Conservation (phyloP, 2,797 vertebrate genomes). For the Stomatorhinus walkeri region DNA sequence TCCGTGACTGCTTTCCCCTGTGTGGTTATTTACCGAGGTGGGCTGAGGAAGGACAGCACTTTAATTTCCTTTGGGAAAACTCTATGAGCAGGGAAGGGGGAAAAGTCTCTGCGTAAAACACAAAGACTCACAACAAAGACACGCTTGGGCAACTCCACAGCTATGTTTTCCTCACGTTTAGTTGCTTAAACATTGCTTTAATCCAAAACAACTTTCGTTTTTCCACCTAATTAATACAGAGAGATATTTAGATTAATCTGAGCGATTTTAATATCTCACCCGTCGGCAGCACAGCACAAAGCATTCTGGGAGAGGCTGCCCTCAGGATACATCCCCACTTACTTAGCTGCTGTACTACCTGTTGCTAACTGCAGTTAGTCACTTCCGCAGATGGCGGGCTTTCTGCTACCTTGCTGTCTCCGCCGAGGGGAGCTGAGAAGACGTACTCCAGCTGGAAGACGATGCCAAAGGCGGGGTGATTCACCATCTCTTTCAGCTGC, state of each 20-base stretch:
- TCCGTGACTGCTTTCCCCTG: slow-evolving; percentile 16
- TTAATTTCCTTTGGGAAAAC: slow-evolving; percentile 50
- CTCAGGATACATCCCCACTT: not conserved
- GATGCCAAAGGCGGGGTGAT: slow-evolving; percentile 61
- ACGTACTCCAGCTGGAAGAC: slow-evolving; percentile 86
- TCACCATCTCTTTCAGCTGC: slow-evolving; percentile 71
- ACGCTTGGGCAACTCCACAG: not conserved
- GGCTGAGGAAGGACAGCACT: slow-evolving; percentile 39
- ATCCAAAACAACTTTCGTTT: not conserved
- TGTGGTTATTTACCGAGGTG: slow-evolving; percentile 43
- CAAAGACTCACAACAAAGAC: not conserved
- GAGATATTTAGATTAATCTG: not conserved
- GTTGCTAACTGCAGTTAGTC: slow-evolving; percentile 3
- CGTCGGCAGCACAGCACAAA: not conserved
- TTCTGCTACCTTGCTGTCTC: slow-evolving; percentile 63
- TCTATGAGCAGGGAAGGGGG: slow-evolving; percentile 1
- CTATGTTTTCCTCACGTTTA: not conserved
- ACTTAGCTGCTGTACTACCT: not conserved
- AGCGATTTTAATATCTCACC: not conserved
- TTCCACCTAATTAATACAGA: slow-evolving; percentile 3
- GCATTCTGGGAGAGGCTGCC: not conserved
- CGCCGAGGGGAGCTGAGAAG: slow-evolving; percentile 57
- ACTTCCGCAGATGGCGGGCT: not conserved
- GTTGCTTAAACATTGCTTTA: not conserved
- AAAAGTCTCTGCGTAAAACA: not conserved